Conservation (phyloP, 2,797 vertebrate genomes). For the Platyrinchus mystaceus region DNA sequence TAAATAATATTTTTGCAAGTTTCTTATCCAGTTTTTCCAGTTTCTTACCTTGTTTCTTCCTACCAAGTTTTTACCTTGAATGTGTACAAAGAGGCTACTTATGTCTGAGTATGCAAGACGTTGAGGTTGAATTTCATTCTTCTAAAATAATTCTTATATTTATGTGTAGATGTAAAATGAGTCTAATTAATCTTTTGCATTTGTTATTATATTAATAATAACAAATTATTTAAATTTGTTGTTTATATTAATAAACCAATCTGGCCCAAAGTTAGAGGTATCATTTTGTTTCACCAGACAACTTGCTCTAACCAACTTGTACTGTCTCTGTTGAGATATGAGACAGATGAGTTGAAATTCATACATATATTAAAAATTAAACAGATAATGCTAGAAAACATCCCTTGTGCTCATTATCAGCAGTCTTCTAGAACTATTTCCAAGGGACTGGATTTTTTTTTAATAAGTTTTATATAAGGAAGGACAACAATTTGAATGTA, state of each 20-base stretch:
- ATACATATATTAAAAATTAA: slow-evolving; percentile 75
- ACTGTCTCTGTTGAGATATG: slow-evolving; percentile 47
- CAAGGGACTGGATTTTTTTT: neutral
- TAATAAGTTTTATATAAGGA: neutral
- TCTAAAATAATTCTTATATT: neutral
- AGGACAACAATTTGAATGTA: neutral
- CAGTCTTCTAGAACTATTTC: slow-evolving; percentile 38
- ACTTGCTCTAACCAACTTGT: neutral
- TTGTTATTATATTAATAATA: neutral
- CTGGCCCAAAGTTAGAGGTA: neutral
- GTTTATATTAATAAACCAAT: neutral
- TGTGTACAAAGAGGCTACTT: neutral
- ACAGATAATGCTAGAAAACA: slow-evolving; percentile 38
- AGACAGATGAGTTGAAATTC: slow-evolving; percentile 53
- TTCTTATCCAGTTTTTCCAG: neutral
- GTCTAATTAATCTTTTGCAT: neutral
- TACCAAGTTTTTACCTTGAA: neutral
- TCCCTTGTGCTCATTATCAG: slow-evolving; percentile 64
- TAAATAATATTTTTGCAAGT: neutral
- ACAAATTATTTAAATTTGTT: neutral
- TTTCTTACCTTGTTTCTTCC: neutral
- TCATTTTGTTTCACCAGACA: neutral
- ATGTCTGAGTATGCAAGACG: neutral
- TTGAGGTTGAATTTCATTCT: neutral
- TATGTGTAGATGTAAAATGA: neutral